Evolutionary conservation across 2,888 invertebrate species (phyloP).

Genomic region (Melanchra persicariae): DNA sequence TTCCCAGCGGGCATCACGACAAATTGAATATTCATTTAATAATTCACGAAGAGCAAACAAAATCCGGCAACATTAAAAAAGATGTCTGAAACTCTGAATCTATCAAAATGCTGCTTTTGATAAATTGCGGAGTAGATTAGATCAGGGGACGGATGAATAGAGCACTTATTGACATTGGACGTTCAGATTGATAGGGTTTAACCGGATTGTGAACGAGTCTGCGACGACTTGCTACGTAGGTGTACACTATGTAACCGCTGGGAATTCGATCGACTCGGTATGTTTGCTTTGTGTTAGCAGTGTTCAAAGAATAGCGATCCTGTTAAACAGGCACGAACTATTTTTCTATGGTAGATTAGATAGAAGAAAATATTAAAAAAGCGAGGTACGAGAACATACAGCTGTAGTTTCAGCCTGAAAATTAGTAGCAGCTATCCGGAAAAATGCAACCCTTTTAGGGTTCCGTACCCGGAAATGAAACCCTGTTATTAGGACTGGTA

Average conservation of each 20-base stretch:
- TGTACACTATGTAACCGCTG: not conserved
- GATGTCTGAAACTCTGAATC: slow-evolving; percentile 10
- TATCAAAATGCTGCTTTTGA: slow-evolving; percentile 5
- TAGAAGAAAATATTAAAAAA: too few species aligned
- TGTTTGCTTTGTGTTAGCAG: slow-evolving; percentile 24
- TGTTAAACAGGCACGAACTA: slow-evolving; percentile 23
- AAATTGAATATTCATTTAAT: slow-evolving; percentile 57
- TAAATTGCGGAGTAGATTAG: slow-evolving; percentile 34
- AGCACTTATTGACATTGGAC: slow-evolving; percentile 30
- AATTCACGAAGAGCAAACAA: slow-evolving; percentile 33
- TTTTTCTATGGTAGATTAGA: slow-evolving; percentile 7
- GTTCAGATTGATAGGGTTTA: slow-evolving; percentile 24
- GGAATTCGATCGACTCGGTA: not conserved
- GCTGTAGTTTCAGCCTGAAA: too few species aligned
- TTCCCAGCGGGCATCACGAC: slow-evolving; percentile 19
- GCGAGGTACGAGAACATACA: too few species aligned
- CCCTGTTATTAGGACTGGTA: too few species aligned
- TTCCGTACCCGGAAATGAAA: too few species aligned
- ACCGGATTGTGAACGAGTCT: slow-evolving; percentile 21
- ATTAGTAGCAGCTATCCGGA: too few species aligned
- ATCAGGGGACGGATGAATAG: slow-evolving; percentile 23
- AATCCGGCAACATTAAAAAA: slow-evolving; percentile 25
- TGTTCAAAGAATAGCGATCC: slow-evolving; percentile 1
- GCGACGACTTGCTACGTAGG: not conserved
- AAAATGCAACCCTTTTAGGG: too few species aligned